Base-by-base conservation (phyloP, 2,797 vertebrate genomes). In the Numenius phaeopus region DNA sequence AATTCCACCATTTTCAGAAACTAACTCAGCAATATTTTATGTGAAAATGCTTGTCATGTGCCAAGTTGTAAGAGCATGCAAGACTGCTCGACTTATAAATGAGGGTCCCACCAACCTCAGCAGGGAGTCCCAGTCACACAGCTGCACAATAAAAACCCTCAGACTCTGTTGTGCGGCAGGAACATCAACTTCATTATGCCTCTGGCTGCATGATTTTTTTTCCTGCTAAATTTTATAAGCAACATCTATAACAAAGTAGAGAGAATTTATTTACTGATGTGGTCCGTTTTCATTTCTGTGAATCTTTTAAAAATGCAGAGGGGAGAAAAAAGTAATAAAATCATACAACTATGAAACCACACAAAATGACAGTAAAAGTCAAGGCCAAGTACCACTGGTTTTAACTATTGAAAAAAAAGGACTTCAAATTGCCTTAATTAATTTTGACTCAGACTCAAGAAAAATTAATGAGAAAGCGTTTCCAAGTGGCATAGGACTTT, bases 1-100 rank as follows among this genome's bases (percentile, higher is more conserved):
- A 96, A 97, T 94, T 85, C 59, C 70, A 79, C 47, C 75, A 91
- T 89, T 89, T 64, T 85, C 90, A 89, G 71, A 95, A 86, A 97
- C 87, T 52, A 96, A 91, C 66, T 92, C 69, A 69, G 94, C 64
- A 81, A 89, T 77, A 76, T 77, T 92, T 89, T 46, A 91, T 85
- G 93, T 91, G 89, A 86, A 97, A 96, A 94, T 57, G 80, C 57
- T 85, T 71, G 62, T 49, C 75, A 89, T 12, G 17, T 86, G 94
- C 84, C 67, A 94, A 85, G 85, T 39, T 89, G 23, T 37, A 83
- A 82, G 52, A 87, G 61, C 39, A 34, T 44, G 54, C 34, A 88
- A 93, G 75, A 67, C 61, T 5, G 24, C 47, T 87, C 9, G 2
- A 52, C 34, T 89, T 89, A 79, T 3, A 90, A 86, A 96, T 32